Percentiles rank a stretch among this genome's conserved stretches.
Conservation (phyloP, 2,797 vertebrate species). For the Numenius phaeopus region DNA sequence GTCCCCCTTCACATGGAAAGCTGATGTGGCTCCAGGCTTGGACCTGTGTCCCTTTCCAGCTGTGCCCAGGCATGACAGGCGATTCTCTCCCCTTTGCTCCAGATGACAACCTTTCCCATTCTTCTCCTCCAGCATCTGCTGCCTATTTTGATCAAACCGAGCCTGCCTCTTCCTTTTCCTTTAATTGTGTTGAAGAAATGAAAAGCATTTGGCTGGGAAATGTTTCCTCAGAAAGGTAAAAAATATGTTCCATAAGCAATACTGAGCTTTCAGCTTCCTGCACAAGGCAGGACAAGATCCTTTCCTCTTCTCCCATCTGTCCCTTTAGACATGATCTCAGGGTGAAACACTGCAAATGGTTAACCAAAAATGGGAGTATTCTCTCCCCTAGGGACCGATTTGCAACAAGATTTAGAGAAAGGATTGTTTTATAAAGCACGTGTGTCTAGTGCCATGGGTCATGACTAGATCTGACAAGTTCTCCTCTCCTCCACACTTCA, state of each 20-base stretch:
- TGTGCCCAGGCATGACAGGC: neutral
- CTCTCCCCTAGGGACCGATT: neutral
- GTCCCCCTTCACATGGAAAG: neutral
- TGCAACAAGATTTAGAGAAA: neutral
- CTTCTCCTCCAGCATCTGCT: conserved; percentile 36
- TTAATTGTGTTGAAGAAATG: conserved; percentile 70
- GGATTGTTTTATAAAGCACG: neutral
- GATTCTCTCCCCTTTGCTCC: neutral
- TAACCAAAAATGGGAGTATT: neutral
- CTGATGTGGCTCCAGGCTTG: neutral
- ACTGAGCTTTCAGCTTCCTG: neutral
- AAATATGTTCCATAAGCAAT: conserved; percentile 23
- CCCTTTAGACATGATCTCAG: neutral
- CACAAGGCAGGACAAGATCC: neutral
- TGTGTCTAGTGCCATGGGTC: neutral
- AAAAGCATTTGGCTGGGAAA: conserved; percentile 49
- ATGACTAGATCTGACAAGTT: neutral
- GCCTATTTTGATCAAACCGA: conserved; percentile 56
- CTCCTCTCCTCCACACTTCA: neutral
- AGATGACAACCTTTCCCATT: conserved; percentile 8
- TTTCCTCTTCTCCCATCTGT: neutral
- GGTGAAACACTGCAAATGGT: neutral
- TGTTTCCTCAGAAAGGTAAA: conserved; percentile 32
- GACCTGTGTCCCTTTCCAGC: neutral
- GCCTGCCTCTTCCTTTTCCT: conserved; percentile 75